Base-by-base conservation (phyloP, 2,797 vertebrate genomes). In the Echiichthys vipera region DNA sequence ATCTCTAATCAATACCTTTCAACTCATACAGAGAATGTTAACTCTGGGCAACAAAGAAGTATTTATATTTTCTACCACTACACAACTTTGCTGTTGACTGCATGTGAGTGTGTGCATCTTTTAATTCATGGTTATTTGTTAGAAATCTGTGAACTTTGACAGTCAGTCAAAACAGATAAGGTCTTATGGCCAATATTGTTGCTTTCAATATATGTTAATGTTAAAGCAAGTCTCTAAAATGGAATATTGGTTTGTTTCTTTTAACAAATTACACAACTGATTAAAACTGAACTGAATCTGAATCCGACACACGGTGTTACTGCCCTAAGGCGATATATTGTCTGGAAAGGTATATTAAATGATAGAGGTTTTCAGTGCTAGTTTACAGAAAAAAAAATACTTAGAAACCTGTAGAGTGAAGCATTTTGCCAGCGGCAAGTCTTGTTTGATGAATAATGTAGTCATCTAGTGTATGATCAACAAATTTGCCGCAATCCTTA, bases 391-490 rank as follows among this genome's bases (percentile, higher is more conserved):
- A 73, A 81, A 18, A 66, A 43, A 40, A 71, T 70, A 75, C 43
- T 63, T 32, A n/a, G 25, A 69, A 57, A 74, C 58, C 66, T 71
- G 58, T 65, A 50, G 66, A 74, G 59, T n/a, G 57, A 51, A 77
- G 74, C 71, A 22, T 80, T 76, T 66, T 51, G 77, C 74, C 74
- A 72, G 64, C 78, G 78, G 87, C 71, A 24, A 71, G 57, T 68
- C 67, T 56, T 71, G 70, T 86, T 81, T 84, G 78, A 88, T 91
- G 76, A 89, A 90, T 89, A 87, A 90, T 91, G 81, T 81, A 86
- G 58, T 64, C 57, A 54, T 71, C 56, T 68, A n/a, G n/a, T n/a
- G n/a, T n/a, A 42, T 61, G 67, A 86, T 80, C 71, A 84, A 71
- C 64, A 84, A 74, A 83, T 77, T 42, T 45, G 43, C 43, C 59